These are phyloP conservation scores for Trichoplusia ni DNA, from an alignment of 1,140 invertebrate species.

Conservation along the genomic window DNA sequence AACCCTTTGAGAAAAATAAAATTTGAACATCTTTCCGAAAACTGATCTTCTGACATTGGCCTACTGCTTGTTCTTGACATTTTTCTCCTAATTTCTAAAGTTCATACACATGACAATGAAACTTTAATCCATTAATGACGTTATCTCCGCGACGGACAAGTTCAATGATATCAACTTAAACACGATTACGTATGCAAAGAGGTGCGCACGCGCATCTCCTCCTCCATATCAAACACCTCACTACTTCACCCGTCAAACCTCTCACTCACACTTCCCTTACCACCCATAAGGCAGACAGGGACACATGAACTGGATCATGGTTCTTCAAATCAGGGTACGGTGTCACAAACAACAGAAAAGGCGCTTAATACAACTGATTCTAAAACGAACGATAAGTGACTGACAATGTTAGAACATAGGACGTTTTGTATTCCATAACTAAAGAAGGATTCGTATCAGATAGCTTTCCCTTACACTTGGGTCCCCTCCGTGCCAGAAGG, in stretches of 20 bases:
- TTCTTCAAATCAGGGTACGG: slow-evolving; percentile 71
- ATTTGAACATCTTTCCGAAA: no score
- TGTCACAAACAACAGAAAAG: slow-evolving; percentile 81
- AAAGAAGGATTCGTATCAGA: slow-evolving; percentile 75
- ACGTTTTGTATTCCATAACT: slow-evolving; percentile 47
- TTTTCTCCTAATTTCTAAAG: background rate
- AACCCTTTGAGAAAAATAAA: no score
- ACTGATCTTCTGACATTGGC: no score
- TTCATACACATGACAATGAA: background rate
- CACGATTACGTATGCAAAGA: slow-evolving; percentile 64
- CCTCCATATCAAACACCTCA: slow-evolving; percentile 70
- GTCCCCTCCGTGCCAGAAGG: slow-evolving; percentile 54
- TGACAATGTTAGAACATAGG: slow-evolving; percentile 53
- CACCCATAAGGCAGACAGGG: slow-evolving; percentile 39
- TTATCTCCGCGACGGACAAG: slow-evolving; percentile 69
- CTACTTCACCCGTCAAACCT: slow-evolving; percentile 37
- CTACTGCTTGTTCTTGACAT: no score
- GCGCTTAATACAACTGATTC: slow-evolving; percentile 47
- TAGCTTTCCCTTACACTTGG: slow-evolving; percentile 80
- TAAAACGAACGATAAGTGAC: slow-evolving; percentile 53
- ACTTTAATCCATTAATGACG: slow-evolving; percentile 35
- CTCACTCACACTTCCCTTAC: slow-evolving; percentile 44
- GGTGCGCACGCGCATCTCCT: slow-evolving; percentile 53
- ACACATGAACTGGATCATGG: slow-evolving; percentile 62
- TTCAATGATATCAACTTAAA: slow-evolving; percentile 71